Evolutionary conservation across 2,888 invertebrate species (phyloP).

Genomic region (Eupithecia centaureata): DNA sequence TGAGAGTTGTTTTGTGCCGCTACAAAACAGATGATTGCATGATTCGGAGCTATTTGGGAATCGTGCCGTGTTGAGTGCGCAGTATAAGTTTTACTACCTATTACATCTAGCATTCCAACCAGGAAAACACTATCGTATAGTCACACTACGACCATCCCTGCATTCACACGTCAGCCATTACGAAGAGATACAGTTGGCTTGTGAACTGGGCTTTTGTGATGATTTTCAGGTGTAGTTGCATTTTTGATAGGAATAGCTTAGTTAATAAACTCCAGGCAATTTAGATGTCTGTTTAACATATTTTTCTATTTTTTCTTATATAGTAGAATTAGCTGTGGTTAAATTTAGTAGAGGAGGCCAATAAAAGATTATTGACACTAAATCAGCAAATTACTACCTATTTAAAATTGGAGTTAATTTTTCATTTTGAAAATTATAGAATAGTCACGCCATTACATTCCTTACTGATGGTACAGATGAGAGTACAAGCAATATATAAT

Average conservation of each 20-base stretch:
- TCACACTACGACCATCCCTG: background rate
- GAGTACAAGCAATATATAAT: too few relatives aligned
- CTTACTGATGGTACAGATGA: too few relatives aligned
- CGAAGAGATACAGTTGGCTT: background rate
- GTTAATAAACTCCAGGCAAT: too few relatives aligned
- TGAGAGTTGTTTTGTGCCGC: slow-evolving; percentile 7
- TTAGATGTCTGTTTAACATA: too few relatives aligned
- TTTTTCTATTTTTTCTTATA: too few relatives aligned
- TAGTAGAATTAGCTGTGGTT: too few relatives aligned
- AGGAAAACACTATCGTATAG: slow-evolving; percentile 9
- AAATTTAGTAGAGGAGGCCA: too few relatives aligned
- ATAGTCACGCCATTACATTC: too few relatives aligned
- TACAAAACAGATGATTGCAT: slow-evolving; percentile 8
- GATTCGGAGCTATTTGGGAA: background rate
- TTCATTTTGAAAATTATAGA: too few relatives aligned
- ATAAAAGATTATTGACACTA: too few relatives aligned
- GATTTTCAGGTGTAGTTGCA: background rate
- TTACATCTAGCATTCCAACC: slow-evolving; percentile 2
- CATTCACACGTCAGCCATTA: background rate
- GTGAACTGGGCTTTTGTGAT: background rate
- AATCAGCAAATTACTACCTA: too few relatives aligned
- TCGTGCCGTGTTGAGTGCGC: background rate
- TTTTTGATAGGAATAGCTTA: background rate
- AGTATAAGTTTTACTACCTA: slow-evolving; percentile 25
- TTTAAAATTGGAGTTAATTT: too few relatives aligned